These are phyloP conservation scores for Indri indri DNA, from an alignment of 2,113 vertebrate genomes.

Conservation along the genomic window DNA sequence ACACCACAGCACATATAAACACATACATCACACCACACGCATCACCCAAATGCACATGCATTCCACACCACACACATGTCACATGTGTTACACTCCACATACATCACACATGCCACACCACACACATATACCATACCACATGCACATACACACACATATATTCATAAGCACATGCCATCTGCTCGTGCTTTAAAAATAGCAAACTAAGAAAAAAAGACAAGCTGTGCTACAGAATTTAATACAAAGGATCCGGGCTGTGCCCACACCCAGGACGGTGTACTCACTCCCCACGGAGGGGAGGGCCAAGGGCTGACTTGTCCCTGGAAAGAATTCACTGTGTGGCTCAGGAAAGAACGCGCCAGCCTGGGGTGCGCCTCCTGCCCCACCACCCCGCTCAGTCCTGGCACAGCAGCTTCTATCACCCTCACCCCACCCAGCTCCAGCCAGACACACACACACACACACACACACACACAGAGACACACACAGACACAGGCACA, in stretches of 20 bases:
- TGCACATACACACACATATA: not conserved
- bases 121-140: not conserved
- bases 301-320: accelerated
- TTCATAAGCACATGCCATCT: not conserved
- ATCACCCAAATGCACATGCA: too few species aligned
- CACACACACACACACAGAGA: not conserved
- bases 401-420: not conserved
- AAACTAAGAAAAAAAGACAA: not conserved
- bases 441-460: not conserved
- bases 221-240: not conserved
- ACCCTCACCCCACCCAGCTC: not conserved
- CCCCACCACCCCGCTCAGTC: not conserved
- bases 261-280: too few species aligned
- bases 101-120: not conserved
- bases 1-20: too few species aligned
- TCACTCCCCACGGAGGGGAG: not conserved
- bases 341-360: not conserved
- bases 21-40: not conserved
- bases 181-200: not conserved
- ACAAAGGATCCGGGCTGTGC: not conserved
- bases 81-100: not conserved
- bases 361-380: too few species aligned
- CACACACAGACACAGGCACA: not conserved
- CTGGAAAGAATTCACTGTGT: not conserved
- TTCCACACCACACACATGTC: too few species aligned